Base-by-base conservation (phyloP, 1,140 invertebrate genomes). In the Brachionus plicatilis region DNA sequence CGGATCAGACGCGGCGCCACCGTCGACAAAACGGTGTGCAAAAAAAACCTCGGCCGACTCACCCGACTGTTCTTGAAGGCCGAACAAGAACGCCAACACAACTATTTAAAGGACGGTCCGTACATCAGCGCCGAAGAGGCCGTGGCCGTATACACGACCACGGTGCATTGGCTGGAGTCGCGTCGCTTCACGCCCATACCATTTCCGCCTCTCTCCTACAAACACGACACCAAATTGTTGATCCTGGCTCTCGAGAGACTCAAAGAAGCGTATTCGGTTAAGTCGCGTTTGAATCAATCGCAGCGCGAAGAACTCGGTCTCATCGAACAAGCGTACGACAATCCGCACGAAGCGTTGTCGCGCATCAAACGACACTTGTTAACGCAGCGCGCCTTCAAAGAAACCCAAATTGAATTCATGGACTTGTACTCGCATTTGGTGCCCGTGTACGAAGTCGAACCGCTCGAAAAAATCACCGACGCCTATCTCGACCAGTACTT, bases 361-460 rank as follows among this genome's bases (percentile, higher is more conserved):
- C 93, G 98, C 87, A 99, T 99, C 86, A 99, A 99, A 89, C 94
- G 98, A 93, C 98, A 99, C 91, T 91, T 99, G 86, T 91, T 99
- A 0, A 99, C 98, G 0, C 97, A 99, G 89, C 92, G 98, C 90
- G 95, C 96, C 41, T 99, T 99, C 88, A 98, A 98, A 91, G 97
- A 99, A 92, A 94, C 95, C 84, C 96, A 96, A 14, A 99, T 99
- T 87, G 98, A 99, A 90, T 99, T 99, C 89, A 99, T 99, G 98
- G 98, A 99, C 89, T 91, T 99, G 37, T 99, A 99, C 90, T 98
- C 95, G 86, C 97, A 99, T 89, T 89, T 99, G 68, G 96, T 99
- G 82, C 97, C 98, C 0, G 97, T 99, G 0, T 99, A 99, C 88
- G 97, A 99, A 88, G 96, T 99, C 17, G 97, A 99, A 87, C 97